These are phyloP conservation scores for Aphelocoma californica DNA, from an alignment of 2,797 vertebrate genomes.

Conservation along the genomic window DNA sequence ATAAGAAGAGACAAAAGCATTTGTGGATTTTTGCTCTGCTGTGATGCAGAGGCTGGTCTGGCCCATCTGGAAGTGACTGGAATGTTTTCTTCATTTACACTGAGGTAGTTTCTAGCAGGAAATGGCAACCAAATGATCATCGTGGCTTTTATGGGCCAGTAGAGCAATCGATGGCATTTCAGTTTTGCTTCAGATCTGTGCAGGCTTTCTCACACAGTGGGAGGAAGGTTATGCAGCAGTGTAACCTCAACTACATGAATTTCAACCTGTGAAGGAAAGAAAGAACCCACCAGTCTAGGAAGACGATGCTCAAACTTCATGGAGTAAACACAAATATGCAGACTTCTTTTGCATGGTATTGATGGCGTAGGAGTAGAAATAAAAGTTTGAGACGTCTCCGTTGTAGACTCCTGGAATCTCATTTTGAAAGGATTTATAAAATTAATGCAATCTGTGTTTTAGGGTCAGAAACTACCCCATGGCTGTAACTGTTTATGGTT, in stretches of 20 bases:
- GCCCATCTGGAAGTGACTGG: neutral
- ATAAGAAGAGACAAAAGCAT: neutral
- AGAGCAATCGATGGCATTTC: neutral
- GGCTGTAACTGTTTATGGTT: neutral
- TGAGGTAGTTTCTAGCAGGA: neutral
- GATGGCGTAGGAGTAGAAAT: neutral
- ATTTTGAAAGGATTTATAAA: neutral
- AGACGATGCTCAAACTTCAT: neutral
- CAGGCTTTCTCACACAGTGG: neutral
- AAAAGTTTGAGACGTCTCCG: neutral
- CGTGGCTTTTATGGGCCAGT: neutral
- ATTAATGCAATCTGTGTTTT: neutral
- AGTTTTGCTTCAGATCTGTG: neutral
- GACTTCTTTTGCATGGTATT: neutral
- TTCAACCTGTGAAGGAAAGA: neutral
- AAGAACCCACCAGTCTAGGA: accelerated
- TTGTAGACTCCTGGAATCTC: neutral
- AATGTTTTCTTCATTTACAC: neutral
- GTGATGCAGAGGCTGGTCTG: neutral
- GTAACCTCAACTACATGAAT: neutral
- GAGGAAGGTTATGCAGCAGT: neutral
- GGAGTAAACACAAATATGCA: neutral
- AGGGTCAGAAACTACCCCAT: neutral
- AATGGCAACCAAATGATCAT: neutral
- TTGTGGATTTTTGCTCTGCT: neutral